Evolutionary conservation across 2,797 vertebrate genomes (phyloP).

Genomic region (Mormyrops boulengeri): DNA sequence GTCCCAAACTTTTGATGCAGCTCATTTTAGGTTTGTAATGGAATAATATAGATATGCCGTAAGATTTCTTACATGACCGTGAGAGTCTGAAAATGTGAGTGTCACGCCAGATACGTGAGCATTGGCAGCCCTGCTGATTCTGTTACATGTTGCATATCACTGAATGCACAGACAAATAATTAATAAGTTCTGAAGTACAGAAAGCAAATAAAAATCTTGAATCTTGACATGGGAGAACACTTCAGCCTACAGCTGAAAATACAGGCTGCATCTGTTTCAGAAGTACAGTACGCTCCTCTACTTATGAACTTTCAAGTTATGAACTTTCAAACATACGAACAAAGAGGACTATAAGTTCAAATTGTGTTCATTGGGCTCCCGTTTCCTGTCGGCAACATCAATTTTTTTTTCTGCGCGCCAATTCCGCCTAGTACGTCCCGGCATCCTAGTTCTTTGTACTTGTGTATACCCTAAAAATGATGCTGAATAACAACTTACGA

Average conservation of each 20-base stretch:
- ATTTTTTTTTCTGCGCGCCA: too few species aligned
- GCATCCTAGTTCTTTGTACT: too few species aligned
- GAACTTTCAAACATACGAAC: too few species aligned
- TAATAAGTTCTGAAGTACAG: not conserved
- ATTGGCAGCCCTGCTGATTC: not conserved
- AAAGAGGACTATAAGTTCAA: too few species aligned
- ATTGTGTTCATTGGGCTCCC: too few species aligned
- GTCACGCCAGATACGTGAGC: not conserved
- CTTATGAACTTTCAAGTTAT: too few species aligned
- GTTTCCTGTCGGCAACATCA: too few species aligned
- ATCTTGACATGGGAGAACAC: not conserved
- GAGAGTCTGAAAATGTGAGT: not conserved
- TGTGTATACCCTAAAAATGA: too few species aligned
- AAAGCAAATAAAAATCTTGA: not conserved
- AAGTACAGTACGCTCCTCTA: not conserved
- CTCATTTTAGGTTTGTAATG: not conserved
- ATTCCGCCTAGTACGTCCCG: too few species aligned
- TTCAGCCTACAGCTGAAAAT: not conserved
- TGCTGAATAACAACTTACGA: too few species aligned
- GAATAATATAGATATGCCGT: not conserved
- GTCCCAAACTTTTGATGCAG: not conserved
- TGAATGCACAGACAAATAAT: not conserved
- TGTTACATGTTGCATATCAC: not conserved
- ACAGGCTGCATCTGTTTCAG: not conserved
- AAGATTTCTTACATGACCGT: not conserved